Conservation (phyloP, 2,888 invertebrate species). For the Cephus pulcher region DNA sequence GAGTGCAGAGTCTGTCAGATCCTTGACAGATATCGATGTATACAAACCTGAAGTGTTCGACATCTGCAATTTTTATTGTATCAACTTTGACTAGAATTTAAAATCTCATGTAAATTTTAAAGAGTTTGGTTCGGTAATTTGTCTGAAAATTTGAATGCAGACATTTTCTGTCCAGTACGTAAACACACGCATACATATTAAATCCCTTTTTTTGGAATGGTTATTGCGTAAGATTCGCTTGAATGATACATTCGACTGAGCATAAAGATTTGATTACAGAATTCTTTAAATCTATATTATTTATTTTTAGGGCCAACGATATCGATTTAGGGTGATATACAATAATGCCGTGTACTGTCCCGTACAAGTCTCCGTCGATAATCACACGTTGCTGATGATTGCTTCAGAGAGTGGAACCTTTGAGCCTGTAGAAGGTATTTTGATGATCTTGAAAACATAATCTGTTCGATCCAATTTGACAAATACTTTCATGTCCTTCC, state of each 20-base stretch:
- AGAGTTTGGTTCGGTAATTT: no score
- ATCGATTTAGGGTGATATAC: slow-evolving; percentile 59
- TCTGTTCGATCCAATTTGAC: neutral
- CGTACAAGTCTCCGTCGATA: slow-evolving; percentile 61
- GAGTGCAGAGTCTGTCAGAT: no score
- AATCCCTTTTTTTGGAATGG: neutral
- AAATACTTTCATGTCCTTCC: slow-evolving; percentile 4
- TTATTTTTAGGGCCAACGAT: slow-evolving; percentile 43
- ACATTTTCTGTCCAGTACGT: no score
- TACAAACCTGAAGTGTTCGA: no score
- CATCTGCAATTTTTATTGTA: no score
- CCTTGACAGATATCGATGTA: no score
- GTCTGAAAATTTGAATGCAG: no score
- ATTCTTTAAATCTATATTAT: slow-evolving; percentile 3
- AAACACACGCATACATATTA: neutral
- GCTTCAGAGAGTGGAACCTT: slow-evolving; percentile 59
- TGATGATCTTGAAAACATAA: neutral
- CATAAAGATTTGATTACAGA: neutral
- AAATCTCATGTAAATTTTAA: no score
- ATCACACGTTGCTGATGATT: slow-evolving; percentile 57
- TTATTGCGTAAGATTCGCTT: no score
- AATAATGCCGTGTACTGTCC: slow-evolving; percentile 64
- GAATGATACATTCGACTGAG: neutral
- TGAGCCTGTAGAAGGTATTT: slow-evolving; percentile 50
- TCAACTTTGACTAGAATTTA: no score